Base-by-base conservation (phyloP, 2,888 invertebrate genomes). In the Brassicogethes aeneus region DNA sequence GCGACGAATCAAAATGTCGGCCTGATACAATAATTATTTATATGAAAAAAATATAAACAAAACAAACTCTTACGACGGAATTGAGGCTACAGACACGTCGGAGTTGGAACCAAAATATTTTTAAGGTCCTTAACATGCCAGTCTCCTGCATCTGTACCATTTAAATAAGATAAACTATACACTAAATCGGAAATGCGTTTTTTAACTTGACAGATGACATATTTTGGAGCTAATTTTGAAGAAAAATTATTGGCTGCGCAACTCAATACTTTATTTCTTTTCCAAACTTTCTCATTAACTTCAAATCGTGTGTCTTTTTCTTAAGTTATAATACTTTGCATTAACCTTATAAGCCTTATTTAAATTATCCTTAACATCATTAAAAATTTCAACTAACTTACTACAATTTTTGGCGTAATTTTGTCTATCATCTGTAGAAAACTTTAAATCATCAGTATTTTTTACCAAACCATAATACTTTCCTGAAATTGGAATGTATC, bases 221-320 rank as follows among this genome's bases (percentile, higher is more conserved):
- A 36, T 14, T 16, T 10, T 16, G 36, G 36, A 7, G 36, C 36
- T 36, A 36, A 36, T 36, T 36, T 36, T 14, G 13, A 10, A 36
- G 36, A 14, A 10, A 36, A 10, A 36, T 15, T 7, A 15, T 36
- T 10, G 5, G 16, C 16, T n/a, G 36, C 16, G 15, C 7, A 3
- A 8, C 15, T 15, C 5, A 36, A n/a, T 14, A 36, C 15, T 36
- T 14, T 36, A 15, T 36, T 36, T 15, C n/a, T 36, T 16, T 36
- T 36, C 36, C 36, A 36, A 15, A 36, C 36, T n/a, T 36, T 10
- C 5, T 36, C 36, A 8, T 16, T 16, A 15, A 14, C 36, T 3
- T 10, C 5, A 36, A 36, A 36, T 14, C 10, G 10, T n/a, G 15
- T 12, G 5, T 8, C 36, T 14, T 15, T 36, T 36, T 15, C 36